Base-by-base conservation (phyloP, 2,113 vertebrate species). In the Leucosticte australis region DNA sequence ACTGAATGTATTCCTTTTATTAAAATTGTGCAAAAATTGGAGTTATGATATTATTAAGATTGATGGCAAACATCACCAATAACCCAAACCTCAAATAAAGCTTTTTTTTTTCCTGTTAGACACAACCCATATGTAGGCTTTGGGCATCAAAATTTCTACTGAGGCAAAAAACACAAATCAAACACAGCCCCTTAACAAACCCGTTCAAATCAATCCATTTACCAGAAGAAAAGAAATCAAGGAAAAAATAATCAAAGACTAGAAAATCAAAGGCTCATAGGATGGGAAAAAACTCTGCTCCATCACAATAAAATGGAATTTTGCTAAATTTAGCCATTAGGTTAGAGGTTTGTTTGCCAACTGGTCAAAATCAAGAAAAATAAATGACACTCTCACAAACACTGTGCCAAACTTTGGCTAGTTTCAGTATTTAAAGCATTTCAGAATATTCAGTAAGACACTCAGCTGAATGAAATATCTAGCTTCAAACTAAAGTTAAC, bases 31-130 rank as follows among this genome's bases (percentile, higher is more conserved):
- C 46, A 95, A 93, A 97, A 88, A 79, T 17, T 75, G 2, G 47
- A 94, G 37, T 68, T 95, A 88, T 94, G 56, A 86, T 97, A 64
- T 89, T 94, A 92, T 90, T 86, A 94, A 89, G 80, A 96, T 56
- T 94, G 92, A 96, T 86, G 49, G 64, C 31, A 60, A 96, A 94
- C 71, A 90, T 92, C 35, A 44, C 31, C 31, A 88, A 95, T 91
- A 92, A 80, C 82, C 60, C 18, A 21, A 92, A 87, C 13, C 21
- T 77, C 18, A 75, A 87, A 75, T 10, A 50, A 17, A 92, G 59
- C 59, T 78, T 7, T 64, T n/a, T 85, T 56, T 70, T 70, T 31
- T 44, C 23, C 39, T 71, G 23, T 64, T 71, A 90, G 71, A 75
- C 44, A 80, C 21, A 41, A 11, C 15, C 37, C 41, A 31, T 63